These are phyloP conservation scores for Drosophila merina DNA, from an alignment of 2,888 invertebrate genomes.

Conservation along the genomic window DNA sequence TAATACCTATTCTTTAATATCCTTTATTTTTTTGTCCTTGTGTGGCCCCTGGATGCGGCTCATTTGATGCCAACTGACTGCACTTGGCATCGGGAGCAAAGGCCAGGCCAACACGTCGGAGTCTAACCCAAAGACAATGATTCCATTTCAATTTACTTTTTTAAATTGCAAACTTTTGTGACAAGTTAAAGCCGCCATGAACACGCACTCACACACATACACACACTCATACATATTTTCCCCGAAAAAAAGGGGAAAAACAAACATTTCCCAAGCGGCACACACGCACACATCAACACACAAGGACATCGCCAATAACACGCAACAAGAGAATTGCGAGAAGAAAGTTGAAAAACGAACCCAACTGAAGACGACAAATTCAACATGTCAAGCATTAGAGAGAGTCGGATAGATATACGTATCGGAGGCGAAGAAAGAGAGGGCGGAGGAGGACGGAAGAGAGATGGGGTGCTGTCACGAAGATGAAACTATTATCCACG, in stretches of 20 bases:
- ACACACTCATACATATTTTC: slow-evolving; percentile 5
- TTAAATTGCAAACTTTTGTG: slow-evolving; percentile 46
- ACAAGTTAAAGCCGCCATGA: slow-evolving; percentile 56
- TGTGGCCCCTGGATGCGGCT: slow-evolving; percentile 45
- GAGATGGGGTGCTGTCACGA: slow-evolving; percentile 43
- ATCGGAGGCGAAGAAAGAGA: neutral
- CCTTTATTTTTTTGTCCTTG: neutral
- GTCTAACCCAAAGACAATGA: slow-evolving; percentile 25
- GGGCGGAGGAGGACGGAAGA: neutral
- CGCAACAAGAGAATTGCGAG: slow-evolving; percentile 62
- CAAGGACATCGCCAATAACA: slow-evolving; percentile 61
- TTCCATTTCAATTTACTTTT: slow-evolving; percentile 63
- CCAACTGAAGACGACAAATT: slow-evolving; percentile 56
- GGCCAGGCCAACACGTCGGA: slow-evolving; percentile 7
- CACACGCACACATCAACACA: slow-evolving; percentile 41
- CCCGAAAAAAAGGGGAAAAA: slow-evolving; percentile 13
- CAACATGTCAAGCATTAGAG: slow-evolving; percentile 61
- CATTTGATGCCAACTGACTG: slow-evolving; percentile 55
- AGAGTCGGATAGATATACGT: slow-evolving; percentile 4
- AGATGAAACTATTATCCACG: slow-evolving; percentile 74
- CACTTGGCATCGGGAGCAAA: slow-evolving; percentile 21
- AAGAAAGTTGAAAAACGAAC: slow-evolving; percentile 56
- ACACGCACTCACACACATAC: slow-evolving; percentile 29
- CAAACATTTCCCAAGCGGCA: slow-evolving; percentile 24
- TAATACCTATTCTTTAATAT: too few relatives aligned